Evolutionary conservation across 2,113 vertebrate genomes (phyloP).

Genomic region (Strigops habroptila): DNA sequence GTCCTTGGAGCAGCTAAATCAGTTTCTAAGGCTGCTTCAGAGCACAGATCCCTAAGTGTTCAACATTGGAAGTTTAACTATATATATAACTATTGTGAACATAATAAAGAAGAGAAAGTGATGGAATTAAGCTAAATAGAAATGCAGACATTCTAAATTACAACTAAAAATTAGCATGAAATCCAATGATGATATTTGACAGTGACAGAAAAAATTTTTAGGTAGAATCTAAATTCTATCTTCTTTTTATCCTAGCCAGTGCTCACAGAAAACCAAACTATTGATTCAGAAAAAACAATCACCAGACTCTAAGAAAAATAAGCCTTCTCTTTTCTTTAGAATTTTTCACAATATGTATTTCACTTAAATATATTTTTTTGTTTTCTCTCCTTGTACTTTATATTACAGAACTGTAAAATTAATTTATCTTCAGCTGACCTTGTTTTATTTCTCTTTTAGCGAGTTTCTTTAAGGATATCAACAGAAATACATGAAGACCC

Average conservation of each 20-base stretch:
- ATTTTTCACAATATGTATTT: not conserved
- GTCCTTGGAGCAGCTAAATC: not conserved
- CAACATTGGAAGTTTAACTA: not conserved
- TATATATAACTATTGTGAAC: not conserved
- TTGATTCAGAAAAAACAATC: not conserved
- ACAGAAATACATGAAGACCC: slow-evolving; percentile 61
- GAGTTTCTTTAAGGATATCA: slow-evolving; percentile 56
- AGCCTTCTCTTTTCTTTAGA: not conserved
- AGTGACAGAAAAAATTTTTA: not conserved
- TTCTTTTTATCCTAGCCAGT: not conserved
- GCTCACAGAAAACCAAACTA: not conserved
- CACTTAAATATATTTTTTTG: not conserved
- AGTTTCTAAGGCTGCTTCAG: not conserved
- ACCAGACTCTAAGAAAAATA: not conserved
- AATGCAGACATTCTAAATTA: not conserved
- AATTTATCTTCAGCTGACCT: not conserved
- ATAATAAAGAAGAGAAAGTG: not conserved
- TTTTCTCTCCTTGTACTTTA: not conserved
- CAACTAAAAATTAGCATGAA: not conserved
- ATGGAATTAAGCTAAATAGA: not conserved
- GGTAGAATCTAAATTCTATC: not conserved
- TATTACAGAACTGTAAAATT: not conserved
- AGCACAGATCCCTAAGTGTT: not conserved
- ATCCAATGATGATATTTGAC: not conserved
- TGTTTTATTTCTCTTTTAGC: slow-evolving; percentile 49